Conservation (phyloP, 1,140 invertebrate genomes). For the Pteromalus puparum region DNA sequence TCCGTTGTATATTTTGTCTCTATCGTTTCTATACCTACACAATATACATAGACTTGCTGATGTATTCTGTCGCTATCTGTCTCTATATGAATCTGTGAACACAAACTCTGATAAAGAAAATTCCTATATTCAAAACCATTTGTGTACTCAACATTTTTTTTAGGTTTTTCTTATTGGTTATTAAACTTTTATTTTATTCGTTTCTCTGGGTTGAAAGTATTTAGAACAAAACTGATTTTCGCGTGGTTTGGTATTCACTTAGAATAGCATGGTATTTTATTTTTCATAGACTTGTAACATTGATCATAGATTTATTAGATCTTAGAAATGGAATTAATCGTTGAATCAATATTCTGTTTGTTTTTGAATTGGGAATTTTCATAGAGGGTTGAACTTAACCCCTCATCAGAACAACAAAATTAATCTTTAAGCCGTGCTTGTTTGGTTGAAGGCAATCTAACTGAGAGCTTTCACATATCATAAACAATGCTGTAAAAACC, state of each 20-base stretch:
- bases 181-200: background rate
- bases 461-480: background rate
- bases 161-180: background rate
- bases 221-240: too few species aligned
- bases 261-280: slow-evolving; percentile 27
- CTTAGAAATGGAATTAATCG: background rate
- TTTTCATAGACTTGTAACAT: background rate
- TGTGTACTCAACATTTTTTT: background rate
- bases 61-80: slow-evolving; percentile 60
- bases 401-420: background rate
- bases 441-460: background rate
- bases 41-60: slow-evolving; percentile 63
- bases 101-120: slow-evolving; percentile 37
- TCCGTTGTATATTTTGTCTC: slow-evolving; percentile 55
- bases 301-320: slow-evolving; percentile 7
- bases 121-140: slow-evolving; percentile 15
- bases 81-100: slow-evolving; percentile 38
- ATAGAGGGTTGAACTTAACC: background rate
- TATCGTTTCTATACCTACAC: slow-evolving; percentile 59
- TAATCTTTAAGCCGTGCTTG: background rate
- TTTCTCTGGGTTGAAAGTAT: background rate
- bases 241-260: background rate
- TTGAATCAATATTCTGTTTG: background rate
- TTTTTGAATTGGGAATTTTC: slow-evolving; percentile 43
- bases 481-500: slow-evolving; percentile 11